phyloP scores from a whole-genome alignment of 2,797 vertebrate genomes.

The Percopsis omiscomaycus region DNA sequence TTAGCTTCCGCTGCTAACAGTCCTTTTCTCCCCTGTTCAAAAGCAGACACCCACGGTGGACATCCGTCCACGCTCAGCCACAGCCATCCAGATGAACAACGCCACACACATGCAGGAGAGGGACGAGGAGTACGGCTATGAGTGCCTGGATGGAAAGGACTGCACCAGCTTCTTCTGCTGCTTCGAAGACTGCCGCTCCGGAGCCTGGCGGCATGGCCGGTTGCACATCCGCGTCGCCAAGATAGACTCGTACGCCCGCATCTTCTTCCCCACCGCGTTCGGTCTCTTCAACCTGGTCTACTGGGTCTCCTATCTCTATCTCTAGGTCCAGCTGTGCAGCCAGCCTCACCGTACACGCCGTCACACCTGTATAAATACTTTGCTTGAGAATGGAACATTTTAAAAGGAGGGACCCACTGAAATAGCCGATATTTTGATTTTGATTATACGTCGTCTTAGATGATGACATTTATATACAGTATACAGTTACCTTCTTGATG shows the following conservation, averaged over 20 bases:
- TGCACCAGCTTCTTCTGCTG: slow-evolving; percentile 99
- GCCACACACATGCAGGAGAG: slow-evolving; percentile 96
- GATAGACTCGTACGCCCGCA: slow-evolving; percentile 98
- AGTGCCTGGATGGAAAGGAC: slow-evolving; percentile 98
- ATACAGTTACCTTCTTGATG: slow-evolving; percentile 34
- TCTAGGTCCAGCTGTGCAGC: slow-evolving; percentile 72
- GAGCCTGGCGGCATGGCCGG: slow-evolving; percentile 95
- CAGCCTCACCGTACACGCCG: slow-evolving; percentile 54
- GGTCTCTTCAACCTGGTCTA: slow-evolving; percentile 98
- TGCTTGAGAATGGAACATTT: slow-evolving; percentile 63
- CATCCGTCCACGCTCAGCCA: slow-evolving; percentile 95
- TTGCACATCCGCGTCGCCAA: slow-evolving; percentile 97
- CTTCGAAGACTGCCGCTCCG: slow-evolving; percentile 97
- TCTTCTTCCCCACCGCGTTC: slow-evolving; percentile 98
- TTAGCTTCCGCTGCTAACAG: slow-evolving; percentile 30
- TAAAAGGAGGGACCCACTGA: slow-evolving; percentile 57
- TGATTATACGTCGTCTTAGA: slow-evolving; percentile 26
- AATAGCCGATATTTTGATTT: slow-evolving; percentile 49
- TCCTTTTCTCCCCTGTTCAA: slow-evolving; percentile 50
- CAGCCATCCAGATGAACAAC: slow-evolving; percentile 99
- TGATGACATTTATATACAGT: slow-evolving; percentile 30
- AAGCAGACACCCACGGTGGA: slow-evolving; percentile 95
- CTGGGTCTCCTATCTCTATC: slow-evolving; percentile 98
- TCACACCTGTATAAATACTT: slow-evolving; percentile 50
- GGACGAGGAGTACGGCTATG: slow-evolving; percentile 97